Evolutionary conservation across 2,797 vertebrate genomes (phyloP).

Genomic region (Paedocypris micromegethes): DNA sequence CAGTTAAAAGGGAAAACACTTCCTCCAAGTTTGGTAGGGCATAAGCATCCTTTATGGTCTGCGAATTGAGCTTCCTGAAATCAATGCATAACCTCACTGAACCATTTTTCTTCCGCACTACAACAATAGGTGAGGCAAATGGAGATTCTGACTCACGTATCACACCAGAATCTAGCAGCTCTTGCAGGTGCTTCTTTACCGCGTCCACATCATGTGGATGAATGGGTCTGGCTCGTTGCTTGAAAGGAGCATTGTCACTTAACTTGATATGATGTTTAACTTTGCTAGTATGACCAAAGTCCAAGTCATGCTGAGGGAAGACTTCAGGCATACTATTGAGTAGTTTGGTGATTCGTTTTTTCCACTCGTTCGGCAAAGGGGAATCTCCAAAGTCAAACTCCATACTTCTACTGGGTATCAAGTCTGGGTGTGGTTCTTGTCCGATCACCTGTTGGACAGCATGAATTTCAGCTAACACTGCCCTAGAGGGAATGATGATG

Average conservation of each 20-base stretch:
- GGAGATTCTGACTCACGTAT: not conserved
- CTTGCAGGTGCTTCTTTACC: not conserved
- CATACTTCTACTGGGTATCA: not conserved
- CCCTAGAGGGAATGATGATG: not conserved
- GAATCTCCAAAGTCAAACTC: not conserved
- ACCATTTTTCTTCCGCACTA: no score
- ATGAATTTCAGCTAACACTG: not conserved
- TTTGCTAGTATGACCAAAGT: not conserved
- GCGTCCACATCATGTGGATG: not conserved
- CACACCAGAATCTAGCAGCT: not conserved
- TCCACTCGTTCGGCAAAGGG: not conserved
- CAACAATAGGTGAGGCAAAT: no score
- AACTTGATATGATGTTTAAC: not conserved
- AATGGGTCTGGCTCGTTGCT: not conserved
- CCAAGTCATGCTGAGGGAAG: not conserved
- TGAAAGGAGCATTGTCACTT: not conserved
- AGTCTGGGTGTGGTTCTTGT: not conserved
- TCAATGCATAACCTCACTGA: no score
- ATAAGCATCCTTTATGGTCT: no score
- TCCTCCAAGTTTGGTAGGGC: no score
- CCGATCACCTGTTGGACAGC: not conserved
- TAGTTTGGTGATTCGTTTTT: not conserved
- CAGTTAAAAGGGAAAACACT: no score
- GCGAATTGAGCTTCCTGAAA: no score
- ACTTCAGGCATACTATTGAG: constrained; percentile 2